phyloP scores from a whole-genome alignment of 2,113 vertebrate species.

The Charina bottae region DNA sequence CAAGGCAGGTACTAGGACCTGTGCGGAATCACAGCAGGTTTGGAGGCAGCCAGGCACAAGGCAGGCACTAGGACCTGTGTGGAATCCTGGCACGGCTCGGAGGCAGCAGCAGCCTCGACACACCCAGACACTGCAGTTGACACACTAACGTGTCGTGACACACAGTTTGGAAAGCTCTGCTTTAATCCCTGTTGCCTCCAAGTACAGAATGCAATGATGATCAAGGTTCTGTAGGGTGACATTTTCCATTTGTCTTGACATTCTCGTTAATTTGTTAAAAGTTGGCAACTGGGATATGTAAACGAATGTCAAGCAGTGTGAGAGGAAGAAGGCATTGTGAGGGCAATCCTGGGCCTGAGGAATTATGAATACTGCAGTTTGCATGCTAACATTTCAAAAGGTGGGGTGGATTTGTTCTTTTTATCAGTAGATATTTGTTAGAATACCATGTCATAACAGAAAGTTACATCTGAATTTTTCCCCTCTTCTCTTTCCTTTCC shows the following conservation, averaged over 20 bases:
- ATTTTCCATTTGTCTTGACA: slow-evolving; percentile 25
- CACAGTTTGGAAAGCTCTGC: too few relatives aligned
- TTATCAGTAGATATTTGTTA: neutral
- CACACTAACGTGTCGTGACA: too few relatives aligned
- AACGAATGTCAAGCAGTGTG: neutral
- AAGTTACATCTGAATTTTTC: neutral
- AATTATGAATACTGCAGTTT: neutral
- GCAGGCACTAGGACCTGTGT: too few relatives aligned
- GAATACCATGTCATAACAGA: neutral
- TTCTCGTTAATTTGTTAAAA: slow-evolving; percentile 3
- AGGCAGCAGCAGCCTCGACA: too few relatives aligned
- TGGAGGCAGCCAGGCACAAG: too few relatives aligned
- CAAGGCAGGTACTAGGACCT: too few relatives aligned
- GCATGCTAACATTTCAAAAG: neutral
- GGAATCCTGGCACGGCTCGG: too few relatives aligned
- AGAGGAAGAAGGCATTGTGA: neutral
- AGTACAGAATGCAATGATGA: slow-evolving; percentile 6
- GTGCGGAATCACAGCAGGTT: too few relatives aligned
- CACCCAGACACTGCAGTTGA: too few relatives aligned
- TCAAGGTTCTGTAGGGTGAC: neutral
- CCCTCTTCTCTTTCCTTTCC: neutral
- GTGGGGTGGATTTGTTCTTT: neutral
- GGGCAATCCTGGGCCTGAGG: neutral
- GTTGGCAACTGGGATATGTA: neutral
- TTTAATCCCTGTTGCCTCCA: slow-evolving; percentile 14